phyloP scores from a whole-genome alignment of 2,113 vertebrate species.

The Setophaga kirtlandii region DNA sequence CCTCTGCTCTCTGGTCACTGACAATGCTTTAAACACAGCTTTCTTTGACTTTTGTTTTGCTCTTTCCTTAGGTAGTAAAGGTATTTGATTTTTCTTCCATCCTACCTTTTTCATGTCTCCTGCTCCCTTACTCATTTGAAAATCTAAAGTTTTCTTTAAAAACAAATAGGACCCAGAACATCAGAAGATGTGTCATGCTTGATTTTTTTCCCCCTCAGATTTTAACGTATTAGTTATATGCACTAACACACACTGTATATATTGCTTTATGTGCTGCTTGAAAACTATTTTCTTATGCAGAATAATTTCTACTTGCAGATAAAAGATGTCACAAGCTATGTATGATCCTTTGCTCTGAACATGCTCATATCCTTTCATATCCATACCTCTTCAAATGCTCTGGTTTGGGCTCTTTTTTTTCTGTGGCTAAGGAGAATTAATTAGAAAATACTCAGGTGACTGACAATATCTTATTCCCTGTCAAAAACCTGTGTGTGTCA shows the following conservation, averaged over 20 bases:
- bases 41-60: background rate
- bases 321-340: background rate
- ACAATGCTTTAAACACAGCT: background rate
- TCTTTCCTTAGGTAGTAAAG: background rate
- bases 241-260: background rate
- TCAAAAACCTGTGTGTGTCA: background rate
- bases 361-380: background rate
- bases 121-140: background rate
- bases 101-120: background rate
- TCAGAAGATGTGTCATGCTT: background rate
- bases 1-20: background rate
- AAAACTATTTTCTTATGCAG: background rate
- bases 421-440: background rate
- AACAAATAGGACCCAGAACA: background rate
- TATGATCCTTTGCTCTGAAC: background rate
- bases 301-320: background rate
- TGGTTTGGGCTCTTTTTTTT: background rate
- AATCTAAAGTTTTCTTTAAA: background rate
- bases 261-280: background rate
- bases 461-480: background rate
- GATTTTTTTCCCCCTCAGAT: rapidly evolving
- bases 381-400: background rate
- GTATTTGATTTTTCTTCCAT: background rate
- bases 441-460: background rate
- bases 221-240: background rate